Evolutionary conservation across 2,113 vertebrate genomes (phyloP).

Genomic region (Odontesthes bonariensis): DNA sequence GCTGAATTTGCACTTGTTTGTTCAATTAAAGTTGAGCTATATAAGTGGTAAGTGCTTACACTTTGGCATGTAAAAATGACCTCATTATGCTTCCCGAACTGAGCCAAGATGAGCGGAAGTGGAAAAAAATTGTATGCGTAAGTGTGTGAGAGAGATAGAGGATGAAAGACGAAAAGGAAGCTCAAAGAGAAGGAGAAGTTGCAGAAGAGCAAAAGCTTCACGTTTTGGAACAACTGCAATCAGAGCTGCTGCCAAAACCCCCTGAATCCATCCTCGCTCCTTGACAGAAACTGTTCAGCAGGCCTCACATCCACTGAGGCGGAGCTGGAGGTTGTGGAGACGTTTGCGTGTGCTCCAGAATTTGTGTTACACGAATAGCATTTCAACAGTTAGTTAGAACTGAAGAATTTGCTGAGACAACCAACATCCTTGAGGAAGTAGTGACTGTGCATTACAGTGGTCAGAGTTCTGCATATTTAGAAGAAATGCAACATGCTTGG

Average conservation of each 20-base stretch:
- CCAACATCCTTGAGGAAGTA: neutral
- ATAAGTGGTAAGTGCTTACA: constrained; percentile 62
- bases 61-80: constrained; percentile 66
- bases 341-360: neutral
- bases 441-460: neutral
- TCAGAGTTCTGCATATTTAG: neutral
- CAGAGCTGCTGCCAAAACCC: constrained; percentile 65
- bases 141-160: constrained; percentile 31
- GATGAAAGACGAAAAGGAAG: constrained; percentile 29
- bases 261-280: constrained; percentile 53
- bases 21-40: constrained; percentile 68
- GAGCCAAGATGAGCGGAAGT: constrained; percentile 32
- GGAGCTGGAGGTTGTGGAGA: constrained; percentile 36
- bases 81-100: constrained; percentile 53
- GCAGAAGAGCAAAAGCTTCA: constrained; percentile 66
- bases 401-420: neutral
- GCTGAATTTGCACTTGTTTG: constrained; percentile 65
- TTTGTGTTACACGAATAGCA: neutral
- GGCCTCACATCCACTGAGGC: constrained; percentile 49
- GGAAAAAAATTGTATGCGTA: neutral
- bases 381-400: neutral
- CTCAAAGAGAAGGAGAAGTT: constrained; percentile 54
- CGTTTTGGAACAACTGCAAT: constrained; percentile 72
- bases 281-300: constrained; percentile 70
- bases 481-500: neutral